A percentile compares a stretch with the other conserved stretches of the same genome.
phyloP scores from a whole-genome alignment of 2,113 vertebrate genomes.

The Macrotus californicus region DNA sequence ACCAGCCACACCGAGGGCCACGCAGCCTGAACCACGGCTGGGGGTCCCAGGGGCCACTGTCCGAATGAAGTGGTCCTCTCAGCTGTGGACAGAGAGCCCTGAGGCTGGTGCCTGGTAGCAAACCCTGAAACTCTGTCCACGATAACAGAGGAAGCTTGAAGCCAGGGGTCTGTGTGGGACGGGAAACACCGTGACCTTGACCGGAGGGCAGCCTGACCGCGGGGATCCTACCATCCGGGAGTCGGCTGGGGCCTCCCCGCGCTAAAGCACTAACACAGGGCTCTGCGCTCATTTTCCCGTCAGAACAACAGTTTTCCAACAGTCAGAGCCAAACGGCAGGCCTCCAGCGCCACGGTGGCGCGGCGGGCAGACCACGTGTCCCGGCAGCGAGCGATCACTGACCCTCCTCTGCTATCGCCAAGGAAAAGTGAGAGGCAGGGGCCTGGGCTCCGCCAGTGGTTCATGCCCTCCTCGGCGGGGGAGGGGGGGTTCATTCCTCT shows the following conservation, averaged over 20 bases:
- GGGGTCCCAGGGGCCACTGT: neutral
- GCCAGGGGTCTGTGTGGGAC: rapidly evolving
- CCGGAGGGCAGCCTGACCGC: neutral
- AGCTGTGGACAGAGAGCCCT: neutral
- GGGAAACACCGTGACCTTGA: neutral
- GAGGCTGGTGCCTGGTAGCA: neutral
- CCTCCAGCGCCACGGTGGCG: rapidly evolving
- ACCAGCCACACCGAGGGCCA: too few species aligned
- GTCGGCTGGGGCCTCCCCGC: rapidly evolving
- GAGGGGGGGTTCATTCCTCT: neutral
- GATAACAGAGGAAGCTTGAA: neutral
- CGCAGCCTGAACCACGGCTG: too few species aligned
- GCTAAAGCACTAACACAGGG: neutral
- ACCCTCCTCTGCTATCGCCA: rapidly evolving
- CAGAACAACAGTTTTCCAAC: neutral
- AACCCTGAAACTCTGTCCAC: rapidly evolving
- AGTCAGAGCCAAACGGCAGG: neutral
- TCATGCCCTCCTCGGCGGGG: neutral
- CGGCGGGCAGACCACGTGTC: rapidly evolving
- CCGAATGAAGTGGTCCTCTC: neutral
- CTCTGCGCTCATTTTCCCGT: neutral
- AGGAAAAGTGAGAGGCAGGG: neutral
- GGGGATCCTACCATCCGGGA: neutral
- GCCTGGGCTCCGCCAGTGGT: rapidly evolving
- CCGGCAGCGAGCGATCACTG: rapidly evolving